These are phyloP conservation scores for Liodrosophila aerea DNA, from an alignment of 2,888 invertebrate genomes.

Conservation along the genomic window DNA sequence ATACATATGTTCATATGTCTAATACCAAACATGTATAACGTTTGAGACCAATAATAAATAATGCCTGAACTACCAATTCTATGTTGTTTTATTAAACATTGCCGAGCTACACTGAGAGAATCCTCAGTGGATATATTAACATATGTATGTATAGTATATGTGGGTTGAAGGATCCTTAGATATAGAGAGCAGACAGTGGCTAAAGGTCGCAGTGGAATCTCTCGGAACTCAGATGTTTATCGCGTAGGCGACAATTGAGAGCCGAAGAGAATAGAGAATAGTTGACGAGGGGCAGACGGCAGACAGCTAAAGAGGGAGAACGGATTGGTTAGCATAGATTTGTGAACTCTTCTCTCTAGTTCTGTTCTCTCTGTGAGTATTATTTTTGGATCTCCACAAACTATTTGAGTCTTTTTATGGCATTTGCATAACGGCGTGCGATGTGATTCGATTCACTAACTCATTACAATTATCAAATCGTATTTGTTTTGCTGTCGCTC, in stretches of 20 bases:
- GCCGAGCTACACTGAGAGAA: constrained; percentile 7
- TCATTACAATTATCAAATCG: constrained; percentile 18
- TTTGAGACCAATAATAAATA: constrained; percentile 68
- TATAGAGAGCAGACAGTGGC: constrained; percentile 16
- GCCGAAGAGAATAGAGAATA: not conserved
- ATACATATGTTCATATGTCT: constrained; percentile 66
- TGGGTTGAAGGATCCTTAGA: constrained; percentile 3
- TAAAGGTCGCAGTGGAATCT: constrained; percentile 31
- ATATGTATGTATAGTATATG: constrained; percentile 40
- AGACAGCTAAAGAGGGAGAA: no score
- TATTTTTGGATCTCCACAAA: constrained; percentile 56
- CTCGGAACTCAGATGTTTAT: no score
- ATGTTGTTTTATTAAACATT: constrained; percentile 71
- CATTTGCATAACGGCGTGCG: constrained; percentile 54
- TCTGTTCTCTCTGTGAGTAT: constrained; percentile 18
- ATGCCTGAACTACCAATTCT: constrained; percentile 51
- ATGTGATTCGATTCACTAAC: constrained; percentile 25
- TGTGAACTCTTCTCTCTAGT: constrained; percentile 58
- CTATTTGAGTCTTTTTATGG: constrained; percentile 7
- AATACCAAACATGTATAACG: constrained; percentile 50
- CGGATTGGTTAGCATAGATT: constrained; percentile 62
- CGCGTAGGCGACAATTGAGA: constrained; percentile 40
- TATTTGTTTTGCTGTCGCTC: constrained; percentile 33
- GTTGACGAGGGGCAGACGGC: not conserved
- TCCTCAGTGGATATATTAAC: constrained; percentile 14